Conservation (phyloP, 2,113 vertebrate species). For the Seriola quinqueradiata region DNA sequence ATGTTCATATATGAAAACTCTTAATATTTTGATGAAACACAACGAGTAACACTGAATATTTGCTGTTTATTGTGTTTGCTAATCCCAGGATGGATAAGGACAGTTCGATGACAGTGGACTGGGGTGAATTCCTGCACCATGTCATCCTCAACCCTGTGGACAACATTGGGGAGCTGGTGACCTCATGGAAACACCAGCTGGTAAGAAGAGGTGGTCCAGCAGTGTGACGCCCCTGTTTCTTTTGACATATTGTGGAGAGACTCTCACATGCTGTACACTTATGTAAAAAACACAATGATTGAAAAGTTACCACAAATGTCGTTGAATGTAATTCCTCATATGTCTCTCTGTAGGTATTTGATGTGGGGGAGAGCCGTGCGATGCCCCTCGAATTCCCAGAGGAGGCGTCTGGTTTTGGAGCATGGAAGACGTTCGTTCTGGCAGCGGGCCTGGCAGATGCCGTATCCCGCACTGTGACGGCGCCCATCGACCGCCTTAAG, state of each 20-base stretch:
- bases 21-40: background rate
- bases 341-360: conserved; percentile 75
- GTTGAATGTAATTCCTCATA: background rate
- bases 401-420: conserved; percentile 66
- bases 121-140: conserved; percentile 83
- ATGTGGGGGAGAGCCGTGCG: conserved; percentile 83
- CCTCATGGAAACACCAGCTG: conserved; percentile 83
- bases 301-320: background rate
- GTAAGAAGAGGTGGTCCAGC: conserved; percentile 48
- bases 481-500: conserved; percentile 84
- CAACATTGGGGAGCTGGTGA: conserved; percentile 81
- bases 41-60: background rate
- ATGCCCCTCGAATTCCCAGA: conserved; percentile 79
- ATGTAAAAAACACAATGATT: background rate
- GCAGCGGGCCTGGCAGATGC: conserved; percentile 80
- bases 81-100: conserved; percentile 82
- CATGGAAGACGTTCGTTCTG: conserved; percentile 77
- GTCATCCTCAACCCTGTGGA: conserved; percentile 83
- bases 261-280: background rate
- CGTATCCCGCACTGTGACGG: conserved; percentile 80
- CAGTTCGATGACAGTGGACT: conserved; percentile 84
- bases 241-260: no score
- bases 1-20: background rate
- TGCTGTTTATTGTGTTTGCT: conserved; percentile 24
- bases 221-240: no score